Evolutionary conservation across 2,797 vertebrate genomes (phyloP).

Genomic region (Enteromius radiatus): DNA sequence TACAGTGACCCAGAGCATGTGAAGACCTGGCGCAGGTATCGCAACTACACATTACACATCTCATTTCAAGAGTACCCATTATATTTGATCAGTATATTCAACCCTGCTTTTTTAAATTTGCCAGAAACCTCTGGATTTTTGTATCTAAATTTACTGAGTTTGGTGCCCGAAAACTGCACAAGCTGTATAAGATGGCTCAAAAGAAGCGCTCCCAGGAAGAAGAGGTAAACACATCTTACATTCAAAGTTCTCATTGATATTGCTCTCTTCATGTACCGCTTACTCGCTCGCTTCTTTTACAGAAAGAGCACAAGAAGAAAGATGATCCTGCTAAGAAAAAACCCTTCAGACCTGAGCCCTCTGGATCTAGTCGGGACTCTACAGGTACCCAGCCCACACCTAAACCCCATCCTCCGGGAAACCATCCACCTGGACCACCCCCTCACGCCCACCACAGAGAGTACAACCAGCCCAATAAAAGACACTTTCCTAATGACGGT

Average conservation of each 20-base stretch:
- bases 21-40: constrained; percentile 92
- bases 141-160: constrained; percentile 99
- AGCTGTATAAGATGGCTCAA: constrained; percentile 98
- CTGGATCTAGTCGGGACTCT: constrained; percentile 89
- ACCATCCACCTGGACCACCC: constrained; percentile 75
- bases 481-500: constrained; percentile 89
- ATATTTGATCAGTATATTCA: neutral
- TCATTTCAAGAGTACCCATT: neutral
- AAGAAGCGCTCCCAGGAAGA: constrained; percentile 95
- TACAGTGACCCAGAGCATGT: constrained; percentile 93
- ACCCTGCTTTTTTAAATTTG: constrained; percentile 21
- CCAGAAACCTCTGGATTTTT: constrained; percentile 98
- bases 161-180: constrained; percentile 95
- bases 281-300: constrained; percentile 38
- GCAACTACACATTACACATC: neutral
- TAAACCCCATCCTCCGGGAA: constrained; percentile 78
- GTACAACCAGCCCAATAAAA: constrained; percentile 85
- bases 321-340: constrained; percentile 86
- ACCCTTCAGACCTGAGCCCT: constrained; percentile 87
- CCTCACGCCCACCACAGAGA: constrained; percentile 90
- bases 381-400: constrained; percentile 80
- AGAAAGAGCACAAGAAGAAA: constrained; percentile 94
- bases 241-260: neutral
- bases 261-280: neutral
- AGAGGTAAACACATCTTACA: constrained; percentile 77